Conservation (phyloP, 2,888 invertebrate genomes). For the Iselma pallidipennis region DNA sequence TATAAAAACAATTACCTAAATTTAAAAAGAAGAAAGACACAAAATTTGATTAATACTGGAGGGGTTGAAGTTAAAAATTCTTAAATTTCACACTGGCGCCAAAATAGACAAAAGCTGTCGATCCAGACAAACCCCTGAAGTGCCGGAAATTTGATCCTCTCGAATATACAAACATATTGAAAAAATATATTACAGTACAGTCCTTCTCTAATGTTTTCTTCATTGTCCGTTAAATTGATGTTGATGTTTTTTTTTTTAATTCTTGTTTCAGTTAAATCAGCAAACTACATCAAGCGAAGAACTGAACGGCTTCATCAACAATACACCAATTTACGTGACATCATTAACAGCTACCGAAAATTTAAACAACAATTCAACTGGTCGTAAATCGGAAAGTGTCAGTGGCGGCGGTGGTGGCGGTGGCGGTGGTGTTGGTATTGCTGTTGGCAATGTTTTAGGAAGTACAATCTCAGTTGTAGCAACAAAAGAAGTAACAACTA, state of each 20-base stretch:
- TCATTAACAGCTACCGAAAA: conserved; percentile 65
- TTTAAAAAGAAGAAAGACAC: too few relatives aligned
- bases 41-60: too few relatives aligned
- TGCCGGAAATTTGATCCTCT: background rate
- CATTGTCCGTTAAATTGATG: conserved; percentile 1
- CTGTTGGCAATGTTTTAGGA: conserved; percentile 49
- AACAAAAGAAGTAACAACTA: conserved; percentile 52
- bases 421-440: too few relatives aligned
- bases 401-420: conserved; percentile 34
- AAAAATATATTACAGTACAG: too few relatives aligned
- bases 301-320: conserved; percentile 80
- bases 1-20: too few relatives aligned
- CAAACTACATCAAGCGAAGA: conserved; percentile 63
- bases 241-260: background rate
- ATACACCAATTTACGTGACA: conserved; percentile 82
- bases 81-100: background rate
- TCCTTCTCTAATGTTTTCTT: too few relatives aligned
- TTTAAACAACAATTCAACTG: conserved; percentile 60
- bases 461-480: conserved; percentile 52
- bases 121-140: background rate
- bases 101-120: background rate
- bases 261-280: conserved; percentile 66
- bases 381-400: conserved; percentile 38
- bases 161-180: too few relatives aligned
- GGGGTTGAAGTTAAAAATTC: background rate